Evolutionary conservation across 1,140 invertebrate genomes (phyloP).

Genomic region (Thrips palmi): DNA sequence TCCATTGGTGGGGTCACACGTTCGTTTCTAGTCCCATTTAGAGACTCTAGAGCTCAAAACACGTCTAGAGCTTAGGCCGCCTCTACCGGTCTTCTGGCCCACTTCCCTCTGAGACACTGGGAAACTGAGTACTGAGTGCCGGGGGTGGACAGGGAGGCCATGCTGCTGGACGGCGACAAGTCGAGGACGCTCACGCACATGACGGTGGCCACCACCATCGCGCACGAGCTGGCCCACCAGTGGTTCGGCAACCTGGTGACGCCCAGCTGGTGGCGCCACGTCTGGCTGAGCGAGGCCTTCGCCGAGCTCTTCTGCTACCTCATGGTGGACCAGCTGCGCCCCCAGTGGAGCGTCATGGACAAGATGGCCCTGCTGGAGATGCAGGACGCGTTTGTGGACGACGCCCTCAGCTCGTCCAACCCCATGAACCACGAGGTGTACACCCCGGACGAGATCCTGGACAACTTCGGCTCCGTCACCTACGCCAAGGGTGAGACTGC

Average conservation of each 20-base stretch:
- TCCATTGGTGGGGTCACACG: too few relatives aligned
- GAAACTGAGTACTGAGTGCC: background rate
- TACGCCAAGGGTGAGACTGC: conserved; percentile 35
- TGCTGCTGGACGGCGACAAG: background rate
- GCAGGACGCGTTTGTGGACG: conserved; percentile 55
- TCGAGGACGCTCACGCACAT: conserved; percentile 1
- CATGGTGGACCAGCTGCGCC: conserved; percentile 23
- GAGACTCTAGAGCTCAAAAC: too few relatives aligned
- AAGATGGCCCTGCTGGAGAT: conserved; percentile 30
- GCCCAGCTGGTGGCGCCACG: conserved; percentile 28
- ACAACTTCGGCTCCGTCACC: conserved; percentile 36
- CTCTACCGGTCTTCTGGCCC: background rate
- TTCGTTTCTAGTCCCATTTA: too few relatives aligned
- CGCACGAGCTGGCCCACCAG: conserved; percentile 43
- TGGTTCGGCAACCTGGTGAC: conserved; percentile 54
- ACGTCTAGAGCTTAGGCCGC: background rate
- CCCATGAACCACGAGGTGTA: conserved; percentile 22
- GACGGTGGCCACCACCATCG: conserved; percentile 23
- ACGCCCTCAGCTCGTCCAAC: conserved; percentile 61
- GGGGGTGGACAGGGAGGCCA: conserved; percentile 5
- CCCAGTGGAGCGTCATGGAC: conserved; percentile 27
- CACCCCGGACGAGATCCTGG: conserved; percentile 26
- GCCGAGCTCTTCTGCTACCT: conserved; percentile 17
- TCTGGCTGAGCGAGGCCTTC: conserved; percentile 22
- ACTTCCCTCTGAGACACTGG: background rate